Evolutionary conservation across 2,113 vertebrate genomes (phyloP).

Genomic region (Anhinga rufa): DNA sequence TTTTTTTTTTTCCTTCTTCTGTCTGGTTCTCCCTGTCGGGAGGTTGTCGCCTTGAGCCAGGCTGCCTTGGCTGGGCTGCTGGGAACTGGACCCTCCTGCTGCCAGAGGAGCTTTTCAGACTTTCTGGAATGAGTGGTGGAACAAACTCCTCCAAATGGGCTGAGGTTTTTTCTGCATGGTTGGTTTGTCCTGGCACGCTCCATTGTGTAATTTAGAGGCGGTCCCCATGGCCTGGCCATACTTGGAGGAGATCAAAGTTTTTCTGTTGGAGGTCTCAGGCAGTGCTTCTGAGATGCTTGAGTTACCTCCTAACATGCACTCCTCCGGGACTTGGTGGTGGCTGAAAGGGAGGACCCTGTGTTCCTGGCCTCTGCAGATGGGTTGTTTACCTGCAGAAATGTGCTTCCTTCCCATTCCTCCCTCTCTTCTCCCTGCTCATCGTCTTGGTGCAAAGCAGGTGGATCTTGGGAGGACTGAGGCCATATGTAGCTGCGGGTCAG

Average conservation of each 20-base stretch:
- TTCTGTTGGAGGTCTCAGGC: background rate
- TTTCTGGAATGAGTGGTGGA: background rate
- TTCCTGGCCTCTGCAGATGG: rapidly evolving
- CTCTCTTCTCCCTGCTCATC: background rate
- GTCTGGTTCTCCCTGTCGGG: background rate
- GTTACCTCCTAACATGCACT: background rate
- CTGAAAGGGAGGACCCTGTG: background rate
- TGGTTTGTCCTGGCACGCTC: background rate
- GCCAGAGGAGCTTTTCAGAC: background rate
- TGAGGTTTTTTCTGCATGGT: background rate
- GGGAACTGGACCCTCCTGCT: background rate
- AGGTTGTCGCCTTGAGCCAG: background rate
- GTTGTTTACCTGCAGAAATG: background rate
- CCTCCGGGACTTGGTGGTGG: background rate
- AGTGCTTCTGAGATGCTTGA: background rate
- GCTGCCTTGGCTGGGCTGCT: background rate
- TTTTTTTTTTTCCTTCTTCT: background rate
- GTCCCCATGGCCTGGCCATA: background rate
- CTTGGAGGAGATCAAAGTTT: background rate
- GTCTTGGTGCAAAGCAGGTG: background rate
- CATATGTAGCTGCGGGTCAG: rapidly evolving
- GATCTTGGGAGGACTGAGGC: background rate
- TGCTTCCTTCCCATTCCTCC: background rate
- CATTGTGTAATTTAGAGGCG: background rate
- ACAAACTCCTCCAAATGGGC: background rate